A percentile compares a stretch with the other conserved stretches of the same genome.
Conservation (phyloP, 2,113 vertebrate species). For the Urocynchramus pylzowi region DNA sequence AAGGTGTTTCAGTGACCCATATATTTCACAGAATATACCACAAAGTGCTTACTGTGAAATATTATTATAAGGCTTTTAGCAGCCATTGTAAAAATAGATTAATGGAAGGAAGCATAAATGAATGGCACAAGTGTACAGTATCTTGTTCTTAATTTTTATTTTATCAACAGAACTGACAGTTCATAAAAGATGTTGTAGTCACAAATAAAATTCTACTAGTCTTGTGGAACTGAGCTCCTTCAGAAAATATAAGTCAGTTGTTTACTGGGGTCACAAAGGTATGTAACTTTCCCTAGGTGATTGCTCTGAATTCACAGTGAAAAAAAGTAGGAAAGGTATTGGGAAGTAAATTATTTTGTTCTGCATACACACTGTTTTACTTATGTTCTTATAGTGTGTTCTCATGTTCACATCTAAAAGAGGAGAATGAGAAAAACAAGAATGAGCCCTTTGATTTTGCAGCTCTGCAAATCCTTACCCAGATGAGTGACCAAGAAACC, state of each 20-base stretch:
- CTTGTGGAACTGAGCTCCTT: not conserved
- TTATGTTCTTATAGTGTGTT: not conserved
- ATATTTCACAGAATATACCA: not conserved
- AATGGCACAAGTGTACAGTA: not conserved
- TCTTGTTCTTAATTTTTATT: not conserved
- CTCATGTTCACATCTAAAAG: not conserved
- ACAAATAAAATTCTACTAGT: not conserved
- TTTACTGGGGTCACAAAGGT: not conserved
- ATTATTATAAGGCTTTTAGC: not conserved
- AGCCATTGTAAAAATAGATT: not conserved
- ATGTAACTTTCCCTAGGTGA: not conserved
- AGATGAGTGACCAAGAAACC: not conserved
- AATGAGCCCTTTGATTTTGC: not conserved
- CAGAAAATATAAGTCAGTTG: not conserved
- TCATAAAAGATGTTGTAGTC: not conserved
- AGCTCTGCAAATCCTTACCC: not conserved
- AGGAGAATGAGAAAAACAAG: not conserved
- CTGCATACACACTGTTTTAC: not conserved
- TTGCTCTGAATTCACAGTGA: not conserved
- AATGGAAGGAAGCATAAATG: not conserved
- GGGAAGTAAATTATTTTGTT: not conserved
- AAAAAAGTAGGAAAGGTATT: not conserved
- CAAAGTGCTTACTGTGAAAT: not conserved
- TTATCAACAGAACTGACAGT: not conserved
- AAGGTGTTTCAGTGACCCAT: not conserved